Evolutionary conservation across 1,140 invertebrate species (phyloP), one percentile per base, ranked within the genome.

Genomic region (Aphaenogaster floridana): DNA sequence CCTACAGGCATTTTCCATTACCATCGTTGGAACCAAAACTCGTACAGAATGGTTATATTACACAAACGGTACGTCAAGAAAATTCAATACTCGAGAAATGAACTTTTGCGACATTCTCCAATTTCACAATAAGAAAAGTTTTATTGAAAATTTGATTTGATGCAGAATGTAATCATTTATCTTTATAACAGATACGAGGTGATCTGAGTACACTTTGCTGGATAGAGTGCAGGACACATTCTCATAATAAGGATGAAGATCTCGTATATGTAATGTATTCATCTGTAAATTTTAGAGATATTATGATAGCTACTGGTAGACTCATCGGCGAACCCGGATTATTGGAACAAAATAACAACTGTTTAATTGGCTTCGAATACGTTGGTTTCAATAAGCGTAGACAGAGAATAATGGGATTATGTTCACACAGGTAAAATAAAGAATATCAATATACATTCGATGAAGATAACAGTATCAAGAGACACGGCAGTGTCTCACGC

Each of bases 271-370:
- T 96, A 5, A 96, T 97, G 72, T 98, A 97, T 91, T 93, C 97
- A 0, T 96, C 97, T 0, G 90, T 98, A 0, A 98, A 98, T 93
- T 98, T 98, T 95, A 96, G 97, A 90, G 97, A 98, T 94, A 93
- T 98, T 0, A 98, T 98, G 97, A 95, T 97, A 0, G 97, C 97
- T 1, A 97, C 97, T 1, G 98, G 97, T 13, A 97, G 4, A 3
- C 11, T 52, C 13, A 52, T 13, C 11, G 13, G 0, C 50, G 50
- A 52, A 3, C 3, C 50, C 0, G 50, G 0, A 52, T 3, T 3
- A 52, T 13, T 15, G 9, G 50, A 52, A 13, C 13, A 11, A 4
- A 52, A 9, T 13, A 52, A 15, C 92, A 96, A 97, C 13, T 52
- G 50, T 72, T 96, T 97, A 0, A 96, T 97, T 88, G 98, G 98